Evolutionary conservation across 2,113 vertebrate species (phyloP).

Genomic region (Spea bombifrons): DNA sequence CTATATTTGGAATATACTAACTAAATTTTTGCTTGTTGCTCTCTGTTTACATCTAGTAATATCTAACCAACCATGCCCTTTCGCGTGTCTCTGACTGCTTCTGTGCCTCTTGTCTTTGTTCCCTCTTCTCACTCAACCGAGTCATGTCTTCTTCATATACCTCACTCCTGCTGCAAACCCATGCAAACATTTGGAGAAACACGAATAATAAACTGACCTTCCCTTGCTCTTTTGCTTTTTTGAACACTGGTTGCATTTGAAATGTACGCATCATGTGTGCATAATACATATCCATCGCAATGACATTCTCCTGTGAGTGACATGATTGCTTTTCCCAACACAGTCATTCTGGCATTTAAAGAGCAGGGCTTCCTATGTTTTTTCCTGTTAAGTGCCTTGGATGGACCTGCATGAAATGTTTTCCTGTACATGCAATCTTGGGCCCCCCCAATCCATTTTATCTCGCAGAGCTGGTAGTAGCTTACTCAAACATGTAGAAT

Average conservation of each 20-base stretch:
- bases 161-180: not conserved
- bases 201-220: not conserved
- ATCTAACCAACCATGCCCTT: constrained; percentile 28
- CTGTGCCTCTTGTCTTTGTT: not conserved
- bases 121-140: not conserved
- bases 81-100: constrained; percentile 11
- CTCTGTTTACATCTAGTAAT: constrained; percentile 9
- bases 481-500: not conserved
- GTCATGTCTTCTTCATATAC: not conserved
- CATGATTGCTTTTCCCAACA: constrained; percentile 23
- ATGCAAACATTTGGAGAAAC: not conserved
- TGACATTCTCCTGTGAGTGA: constrained; percentile 39
- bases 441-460: constrained; percentile 6
- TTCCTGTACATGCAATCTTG: not conserved
- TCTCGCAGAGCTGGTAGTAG: not conserved
- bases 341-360: constrained; percentile 39
- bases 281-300: constrained; percentile 19
- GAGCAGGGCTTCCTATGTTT: constrained; percentile 33
- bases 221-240: not conserved
- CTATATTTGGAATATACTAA: too few species aligned
- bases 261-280: constrained; percentile 1
- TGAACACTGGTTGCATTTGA: not conserved
- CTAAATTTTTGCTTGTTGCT: too few species aligned
- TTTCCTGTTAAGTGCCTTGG: constrained; percentile 12
- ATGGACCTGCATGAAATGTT: constrained; percentile 1